These are phyloP conservation scores for Lepeophtheirus salmonis DNA, from an alignment of 1,140 invertebrate genomes.

Conservation along the genomic window DNA sequence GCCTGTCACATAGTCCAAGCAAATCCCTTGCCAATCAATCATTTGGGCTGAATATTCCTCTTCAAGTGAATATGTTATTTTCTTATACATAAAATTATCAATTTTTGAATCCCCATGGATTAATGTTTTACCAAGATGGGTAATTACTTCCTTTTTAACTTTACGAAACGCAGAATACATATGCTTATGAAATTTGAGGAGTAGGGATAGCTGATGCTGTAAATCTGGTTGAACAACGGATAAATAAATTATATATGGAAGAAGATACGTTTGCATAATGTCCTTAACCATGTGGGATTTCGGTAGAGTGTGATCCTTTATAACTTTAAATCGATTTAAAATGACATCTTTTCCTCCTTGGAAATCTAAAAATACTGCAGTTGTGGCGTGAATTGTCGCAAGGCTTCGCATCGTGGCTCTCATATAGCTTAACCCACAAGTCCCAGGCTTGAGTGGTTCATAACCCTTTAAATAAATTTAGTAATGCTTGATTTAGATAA, in stretches of 20 bases:
- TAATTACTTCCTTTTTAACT: conserved; percentile 1
- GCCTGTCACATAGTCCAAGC: conserved; percentile 2
- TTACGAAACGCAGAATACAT: conserved; percentile 1
- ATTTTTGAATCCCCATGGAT: conserved; percentile 15
- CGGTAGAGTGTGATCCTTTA: background rate
- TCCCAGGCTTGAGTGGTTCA: background rate
- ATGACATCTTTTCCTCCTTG: background rate
- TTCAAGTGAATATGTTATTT: background rate
- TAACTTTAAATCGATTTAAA: background rate
- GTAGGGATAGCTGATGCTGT: background rate
- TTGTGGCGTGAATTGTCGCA: background rate
- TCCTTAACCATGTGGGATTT: background rate
- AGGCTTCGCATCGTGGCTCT: background rate
- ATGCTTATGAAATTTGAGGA: conserved; percentile 15
- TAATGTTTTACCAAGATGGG: background rate
- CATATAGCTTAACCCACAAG: background rate
- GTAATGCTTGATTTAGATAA: no score
- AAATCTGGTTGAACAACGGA: conserved; percentile 1
- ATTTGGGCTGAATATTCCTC: conserved; percentile 7
- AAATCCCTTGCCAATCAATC: conserved; percentile 17
- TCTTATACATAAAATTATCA: conserved; percentile 15
- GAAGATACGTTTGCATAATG: background rate
- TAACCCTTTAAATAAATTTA: background rate
- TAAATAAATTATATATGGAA: conserved; percentile 4
- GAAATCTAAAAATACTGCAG: background rate